Evolutionary conservation across 2,888 invertebrate species (phyloP), one percentile per base, ranked within the genome.

Genomic region (Dryocosmus kuriphilus): DNA sequence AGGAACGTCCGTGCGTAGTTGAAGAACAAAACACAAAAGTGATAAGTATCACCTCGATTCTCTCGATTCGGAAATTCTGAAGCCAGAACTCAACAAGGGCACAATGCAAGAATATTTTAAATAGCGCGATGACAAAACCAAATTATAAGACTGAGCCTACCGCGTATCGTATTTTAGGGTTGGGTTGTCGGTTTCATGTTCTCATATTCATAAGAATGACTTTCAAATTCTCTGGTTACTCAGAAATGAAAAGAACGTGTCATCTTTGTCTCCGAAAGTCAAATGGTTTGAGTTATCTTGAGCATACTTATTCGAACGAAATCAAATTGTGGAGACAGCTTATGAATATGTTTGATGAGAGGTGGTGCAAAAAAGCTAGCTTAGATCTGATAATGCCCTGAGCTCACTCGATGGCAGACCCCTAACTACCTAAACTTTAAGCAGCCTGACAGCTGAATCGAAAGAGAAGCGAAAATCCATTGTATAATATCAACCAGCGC

Each of bases 101-200:
- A 88, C 86, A 88, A 88, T 82, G 85, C 84, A 81, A 86, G 83
- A 83, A 85, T 79, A 80, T 74, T 67, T 77, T 22, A 60, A 65
- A 73, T 80, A 81, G 79, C 75, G 81, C 84, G 84, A 86, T 83
- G 84, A 86, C 83, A 84, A 85, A 85, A 79, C 73, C 83, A 84
- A 87, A 84, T 83, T 82, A 89, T 90, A 90, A 90, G 90, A 90
- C 90, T 90, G 90, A 90, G 86, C 88, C 89, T 89, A 85, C 86
- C 87, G 89, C 78, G 79, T 75, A 71, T 30, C 51, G 71, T 71
- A 71, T 71, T 71, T 71, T 71, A 71, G 51, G 32, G 51, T 30
- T 55, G 51, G 32, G 30, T 71, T 71, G 71, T 71, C 14, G 71
- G 30, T 51, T 22, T 22, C 51, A 30, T 24, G n/a, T 51, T 71